A percentile compares a stretch with the other conserved stretches of the same genome.
phyloP scores from a whole-genome alignment of 2,888 invertebrate genomes.

The Diarsia brunnea region DNA sequence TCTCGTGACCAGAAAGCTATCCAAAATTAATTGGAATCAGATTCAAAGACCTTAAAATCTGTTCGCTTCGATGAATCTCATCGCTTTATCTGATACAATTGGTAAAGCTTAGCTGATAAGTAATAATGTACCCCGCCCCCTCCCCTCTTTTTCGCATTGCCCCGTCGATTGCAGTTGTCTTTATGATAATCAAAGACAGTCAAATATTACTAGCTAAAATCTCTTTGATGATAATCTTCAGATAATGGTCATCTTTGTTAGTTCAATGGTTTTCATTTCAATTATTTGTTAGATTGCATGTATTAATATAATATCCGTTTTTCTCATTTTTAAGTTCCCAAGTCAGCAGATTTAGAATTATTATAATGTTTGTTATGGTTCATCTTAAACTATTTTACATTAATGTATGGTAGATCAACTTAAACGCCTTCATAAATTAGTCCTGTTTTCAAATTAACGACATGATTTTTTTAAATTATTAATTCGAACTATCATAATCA shows the following conservation, averaged over 20 bases:
- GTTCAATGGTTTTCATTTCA: not conserved
- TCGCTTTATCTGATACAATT: constrained; percentile 30
- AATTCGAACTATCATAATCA: constrained; percentile 74
- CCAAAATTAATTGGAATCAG: constrained; percentile 45
- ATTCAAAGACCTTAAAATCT: constrained; percentile 32
- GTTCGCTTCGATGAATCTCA: constrained; percentile 19
- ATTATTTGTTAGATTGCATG: not conserved
- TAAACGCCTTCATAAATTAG: not conserved
- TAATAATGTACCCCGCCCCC: constrained; percentile 30
- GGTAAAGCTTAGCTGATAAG: constrained; percentile 24
- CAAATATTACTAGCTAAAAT: too few species aligned
- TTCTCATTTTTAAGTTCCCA: not conserved
- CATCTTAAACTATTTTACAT: not conserved
- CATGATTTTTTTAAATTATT: constrained; percentile 24
- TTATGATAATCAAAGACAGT: constrained; percentile 25
- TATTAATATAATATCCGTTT: not conserved
- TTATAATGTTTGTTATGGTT: not conserved
- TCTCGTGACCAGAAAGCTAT: not conserved
- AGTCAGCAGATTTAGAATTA: too few species aligned
- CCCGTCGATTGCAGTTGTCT: constrained; percentile 33
- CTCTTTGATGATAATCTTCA: too few species aligned
- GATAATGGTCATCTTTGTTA: too few species aligned
- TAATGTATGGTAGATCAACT: not conserved
- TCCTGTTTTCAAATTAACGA: not conserved
- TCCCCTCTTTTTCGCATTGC: too few species aligned